Evolutionary conservation across 2,113 vertebrate species (phyloP).

Genomic region (Sula dactylatra): DNA sequence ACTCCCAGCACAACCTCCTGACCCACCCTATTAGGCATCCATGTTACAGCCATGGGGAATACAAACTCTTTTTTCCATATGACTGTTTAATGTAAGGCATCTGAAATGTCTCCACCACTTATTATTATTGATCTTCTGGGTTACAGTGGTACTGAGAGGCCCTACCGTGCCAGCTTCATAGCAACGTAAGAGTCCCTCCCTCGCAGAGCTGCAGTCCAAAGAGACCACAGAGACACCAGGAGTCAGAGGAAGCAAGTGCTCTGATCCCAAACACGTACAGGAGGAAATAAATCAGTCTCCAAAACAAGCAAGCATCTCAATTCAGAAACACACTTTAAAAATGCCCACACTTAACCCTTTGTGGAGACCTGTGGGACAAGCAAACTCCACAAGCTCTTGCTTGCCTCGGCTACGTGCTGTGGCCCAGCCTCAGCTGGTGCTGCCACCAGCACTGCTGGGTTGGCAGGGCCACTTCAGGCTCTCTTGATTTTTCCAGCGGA

Average conservation of each 20-base stretch:
- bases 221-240: not conserved
- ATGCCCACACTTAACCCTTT: not conserved
- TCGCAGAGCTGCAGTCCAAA: not conserved
- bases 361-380: not conserved
- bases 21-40: not conserved
- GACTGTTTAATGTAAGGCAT: conserved; percentile 15
- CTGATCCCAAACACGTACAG: conserved; percentile 28
- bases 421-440: not conserved
- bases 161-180: not conserved
- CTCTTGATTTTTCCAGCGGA: not conserved
- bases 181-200: not conserved
- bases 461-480: not conserved
- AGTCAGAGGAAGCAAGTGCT: conserved; percentile 41
- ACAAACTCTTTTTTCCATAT: conserved; percentile 6
- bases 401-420: not conserved
- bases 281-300: conserved; percentile 42
- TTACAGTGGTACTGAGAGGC: not conserved
- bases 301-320: not conserved
- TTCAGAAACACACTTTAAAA: not conserved
- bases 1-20: not conserved
- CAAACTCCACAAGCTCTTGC: not conserved
- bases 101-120: not conserved
- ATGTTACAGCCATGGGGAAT: not conserved
- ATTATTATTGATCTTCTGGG: conserved; percentile 24
- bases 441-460: not conserved